Evolutionary conservation across 1,140 invertebrate genomes (phyloP).

Genomic region (Macrobrachium nipponense): DNA sequence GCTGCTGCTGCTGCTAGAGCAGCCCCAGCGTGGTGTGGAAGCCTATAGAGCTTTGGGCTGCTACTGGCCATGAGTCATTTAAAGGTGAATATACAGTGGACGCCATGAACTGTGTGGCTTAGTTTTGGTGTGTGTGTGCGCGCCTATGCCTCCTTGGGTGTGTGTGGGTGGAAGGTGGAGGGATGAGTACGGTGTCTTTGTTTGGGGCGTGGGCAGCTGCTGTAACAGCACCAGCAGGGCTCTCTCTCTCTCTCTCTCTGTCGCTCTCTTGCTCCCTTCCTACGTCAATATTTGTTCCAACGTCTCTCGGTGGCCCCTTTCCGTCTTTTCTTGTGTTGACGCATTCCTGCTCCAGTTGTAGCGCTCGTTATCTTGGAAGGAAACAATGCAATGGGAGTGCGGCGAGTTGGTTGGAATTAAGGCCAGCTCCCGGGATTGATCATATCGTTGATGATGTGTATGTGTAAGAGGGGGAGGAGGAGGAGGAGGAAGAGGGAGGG

Average conservation of each 20-base stretch:
- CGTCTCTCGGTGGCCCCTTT: neutral
- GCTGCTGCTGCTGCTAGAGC: neutral
- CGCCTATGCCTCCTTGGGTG: neutral
- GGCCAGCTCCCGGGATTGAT: no score
- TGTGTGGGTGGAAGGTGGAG: slow-evolving; percentile 28
- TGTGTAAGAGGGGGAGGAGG: no score
- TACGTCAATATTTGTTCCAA: slow-evolving; percentile 33
- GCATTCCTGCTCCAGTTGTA: no score
- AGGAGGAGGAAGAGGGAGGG: no score
- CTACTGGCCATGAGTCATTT: slow-evolving; percentile 18
- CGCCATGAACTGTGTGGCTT: slow-evolving; percentile 1
- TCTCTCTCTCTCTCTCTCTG: slow-evolving; percentile 1
- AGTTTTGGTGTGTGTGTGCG: neutral
- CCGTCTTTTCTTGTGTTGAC: no score
- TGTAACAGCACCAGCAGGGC: slow-evolving; percentile 33
- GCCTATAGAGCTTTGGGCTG: neutral
- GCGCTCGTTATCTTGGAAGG: no score
- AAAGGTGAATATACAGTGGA: slow-evolving; percentile 28
- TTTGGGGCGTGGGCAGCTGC: slow-evolving; percentile 42
- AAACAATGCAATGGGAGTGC: no score
- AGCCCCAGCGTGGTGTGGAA: slow-evolving; percentile 27
- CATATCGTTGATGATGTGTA: no score
- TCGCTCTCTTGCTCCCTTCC: neutral
- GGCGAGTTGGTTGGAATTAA: no score
- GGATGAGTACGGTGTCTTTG: slow-evolving; percentile 34